Percentiles rank a stretch among this genome's conserved stretches.
phyloP scores from a whole-genome alignment of 1,140 invertebrate genomes.

The Laupala kohalensis region DNA sequence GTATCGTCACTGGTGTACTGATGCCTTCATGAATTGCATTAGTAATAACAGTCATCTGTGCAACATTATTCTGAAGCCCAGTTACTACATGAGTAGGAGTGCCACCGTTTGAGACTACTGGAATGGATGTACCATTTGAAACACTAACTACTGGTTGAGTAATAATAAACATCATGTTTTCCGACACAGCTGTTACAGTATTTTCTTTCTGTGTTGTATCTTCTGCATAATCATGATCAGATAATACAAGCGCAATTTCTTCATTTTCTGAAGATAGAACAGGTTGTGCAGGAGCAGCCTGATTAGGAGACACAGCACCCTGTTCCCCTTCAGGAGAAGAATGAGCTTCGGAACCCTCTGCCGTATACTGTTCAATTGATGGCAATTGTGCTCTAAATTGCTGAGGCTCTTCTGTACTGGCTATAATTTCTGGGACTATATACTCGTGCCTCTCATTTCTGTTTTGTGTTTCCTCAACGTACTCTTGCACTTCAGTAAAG shows the following conservation, averaged over 20 bases:
- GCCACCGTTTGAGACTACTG: not conserved
- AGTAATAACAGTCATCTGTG: not conserved
- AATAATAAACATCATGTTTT: not conserved
- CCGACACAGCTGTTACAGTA: not conserved
- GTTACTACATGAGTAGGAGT: not conserved
- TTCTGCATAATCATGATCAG: slow-evolving; percentile 10
- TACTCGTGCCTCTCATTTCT: slow-evolving; percentile 13
- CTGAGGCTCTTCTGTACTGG: slow-evolving; percentile 9
- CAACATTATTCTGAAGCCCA: not conserved
- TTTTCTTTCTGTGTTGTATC: not conserved
- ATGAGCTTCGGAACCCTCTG: not conserved
- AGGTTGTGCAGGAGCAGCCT: slow-evolving; percentile 3
- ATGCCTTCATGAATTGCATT: not conserved
- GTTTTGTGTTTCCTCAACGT: not conserved
- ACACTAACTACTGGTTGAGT: not conserved
- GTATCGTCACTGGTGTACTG: not conserved
- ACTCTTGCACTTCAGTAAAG: slow-evolving; percentile 1
- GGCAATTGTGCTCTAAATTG: not conserved
- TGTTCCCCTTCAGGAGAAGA: not conserved
- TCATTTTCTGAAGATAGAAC: not conserved
- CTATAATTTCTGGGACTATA: slow-evolving; percentile 20
- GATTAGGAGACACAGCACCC: not conserved
- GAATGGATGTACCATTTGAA: not conserved
- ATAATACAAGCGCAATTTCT: slow-evolving; percentile 3
- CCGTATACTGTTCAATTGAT: not conserved